phyloP scores from a whole-genome alignment of 2,113 vertebrate species.

The Tor tambroides region DNA sequence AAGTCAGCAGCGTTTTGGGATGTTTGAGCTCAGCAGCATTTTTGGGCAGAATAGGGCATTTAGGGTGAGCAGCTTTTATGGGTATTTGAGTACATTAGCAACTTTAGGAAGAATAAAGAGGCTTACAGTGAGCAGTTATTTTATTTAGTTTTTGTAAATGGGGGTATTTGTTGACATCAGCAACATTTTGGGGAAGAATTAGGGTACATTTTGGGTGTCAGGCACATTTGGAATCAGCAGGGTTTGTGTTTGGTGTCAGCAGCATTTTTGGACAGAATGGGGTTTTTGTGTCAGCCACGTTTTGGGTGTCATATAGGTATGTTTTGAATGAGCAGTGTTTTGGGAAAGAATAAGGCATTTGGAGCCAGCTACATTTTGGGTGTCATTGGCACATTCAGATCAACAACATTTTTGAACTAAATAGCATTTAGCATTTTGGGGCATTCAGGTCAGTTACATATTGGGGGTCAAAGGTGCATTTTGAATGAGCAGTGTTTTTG shows the following conservation, averaged over 20 bases:
- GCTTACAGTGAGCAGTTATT: no score
- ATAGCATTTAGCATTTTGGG: no score
- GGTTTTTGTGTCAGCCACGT: not conserved
- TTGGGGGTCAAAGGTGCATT: no score
- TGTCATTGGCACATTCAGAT: not conserved
- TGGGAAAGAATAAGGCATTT: not conserved
- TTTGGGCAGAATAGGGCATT: not conserved
- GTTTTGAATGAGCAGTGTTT: not conserved
- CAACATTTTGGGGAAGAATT: not conserved
- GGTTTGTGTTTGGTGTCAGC: not conserved
- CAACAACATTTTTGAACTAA: not conserved
- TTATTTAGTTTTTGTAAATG: no score
- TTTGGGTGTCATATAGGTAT: not conserved
- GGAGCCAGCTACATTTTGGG: not conserved
- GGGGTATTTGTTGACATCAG: not conserved
- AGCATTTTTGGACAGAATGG: not conserved
- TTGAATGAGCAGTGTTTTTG: not conserved
- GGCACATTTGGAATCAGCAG: not conserved
- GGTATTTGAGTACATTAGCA: not conserved
- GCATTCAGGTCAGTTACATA: no score
- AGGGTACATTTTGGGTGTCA: not conserved
- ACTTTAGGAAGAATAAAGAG: not conserved
- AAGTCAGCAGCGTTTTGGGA: not conserved
- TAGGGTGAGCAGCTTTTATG: not conserved
- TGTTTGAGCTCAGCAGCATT: not conserved